Evolutionary conservation across 2,797 vertebrate genomes (phyloP).

Genomic region (Aratinga solstitialis): DNA sequence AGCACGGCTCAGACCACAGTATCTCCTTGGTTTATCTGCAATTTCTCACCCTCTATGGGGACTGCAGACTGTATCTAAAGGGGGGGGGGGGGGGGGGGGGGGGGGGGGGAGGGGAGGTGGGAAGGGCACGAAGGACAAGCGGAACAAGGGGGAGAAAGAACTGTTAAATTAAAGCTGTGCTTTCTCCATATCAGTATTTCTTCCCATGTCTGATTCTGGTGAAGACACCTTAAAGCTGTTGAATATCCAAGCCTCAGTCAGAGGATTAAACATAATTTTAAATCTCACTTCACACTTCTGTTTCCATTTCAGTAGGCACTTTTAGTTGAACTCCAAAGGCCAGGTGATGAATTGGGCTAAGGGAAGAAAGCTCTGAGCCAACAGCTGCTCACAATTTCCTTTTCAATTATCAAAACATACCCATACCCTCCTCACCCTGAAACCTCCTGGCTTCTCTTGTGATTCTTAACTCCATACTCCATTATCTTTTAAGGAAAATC

Average conservation of each 20-base stretch:
- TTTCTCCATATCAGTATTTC: not conserved
- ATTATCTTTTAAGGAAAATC: not conserved
- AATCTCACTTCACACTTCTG: not conserved
- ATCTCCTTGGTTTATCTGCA: not conserved
- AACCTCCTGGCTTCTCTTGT: not conserved
- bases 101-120: too few relatives aligned
- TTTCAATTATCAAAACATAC: not conserved
- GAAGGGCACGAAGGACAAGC: fast-evolving
- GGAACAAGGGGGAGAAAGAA: not conserved
- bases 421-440: not conserved
- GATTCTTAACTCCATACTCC: not conserved
- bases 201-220: not conserved
- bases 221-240: not conserved
- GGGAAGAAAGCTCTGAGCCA: not conserved
- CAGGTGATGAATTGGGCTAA: not conserved
- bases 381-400: not conserved
- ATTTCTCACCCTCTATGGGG: not conserved
- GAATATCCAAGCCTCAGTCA: not conserved
- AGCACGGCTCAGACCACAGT: not conserved
- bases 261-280: not conserved
- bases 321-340: not conserved
- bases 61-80: not conserved
- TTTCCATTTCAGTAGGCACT: not conserved
- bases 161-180: not conserved
- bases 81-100: too few relatives aligned